phyloP scores from a whole-genome alignment of 37 sponge, comb jelly and placozoan species.

The Aphrocallistes beatrix region DNA sequence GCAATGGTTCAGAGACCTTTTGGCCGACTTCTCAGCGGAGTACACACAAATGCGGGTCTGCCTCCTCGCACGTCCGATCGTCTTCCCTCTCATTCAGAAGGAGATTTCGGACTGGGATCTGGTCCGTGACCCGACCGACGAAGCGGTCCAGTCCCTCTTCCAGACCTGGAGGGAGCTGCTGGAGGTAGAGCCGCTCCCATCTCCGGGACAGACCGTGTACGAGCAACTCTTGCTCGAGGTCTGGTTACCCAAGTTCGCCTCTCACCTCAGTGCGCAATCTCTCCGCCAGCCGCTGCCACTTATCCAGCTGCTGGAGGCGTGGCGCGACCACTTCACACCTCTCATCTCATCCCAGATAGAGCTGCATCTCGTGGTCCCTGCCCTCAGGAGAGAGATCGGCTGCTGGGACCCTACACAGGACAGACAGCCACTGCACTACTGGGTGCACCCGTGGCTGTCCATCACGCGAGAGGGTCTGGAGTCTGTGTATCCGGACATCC shows the following conservation, averaged over 20 bases:
- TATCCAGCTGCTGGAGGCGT: constrained; percentile 64
- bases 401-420: constrained; percentile 90
- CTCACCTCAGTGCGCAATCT: constrained; percentile 22
- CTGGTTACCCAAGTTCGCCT: constrained; percentile 79
- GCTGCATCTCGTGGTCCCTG: background rate
- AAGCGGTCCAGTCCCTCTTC: constrained; percentile 29
- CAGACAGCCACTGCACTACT: constrained; percentile 77
- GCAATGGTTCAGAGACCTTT: background rate
- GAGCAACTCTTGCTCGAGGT: constrained; percentile 80
- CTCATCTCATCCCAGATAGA: background rate
- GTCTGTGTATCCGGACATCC: constrained; percentile 62
- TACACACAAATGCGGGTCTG: constrained; percentile 42
- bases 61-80: constrained; percentile 55
- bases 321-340: constrained; percentile 56
- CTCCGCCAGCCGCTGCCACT: constrained; percentile 32
- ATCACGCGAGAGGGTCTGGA: constrained; percentile 64
- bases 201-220: constrained; percentile 23
- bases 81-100: constrained; percentile 50
- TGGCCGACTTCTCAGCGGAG: background rate
- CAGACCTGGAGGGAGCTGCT: constrained; percentile 20
- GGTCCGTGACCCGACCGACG: background rate
- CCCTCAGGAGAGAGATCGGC: constrained; percentile 48
- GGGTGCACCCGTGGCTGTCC: constrained; percentile 96
- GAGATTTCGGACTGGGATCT: constrained; percentile 22
- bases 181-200: constrained; percentile 15